Base-by-base conservation (phyloP, 2,113 vertebrate genomes). In the Falco punctatus region DNA sequence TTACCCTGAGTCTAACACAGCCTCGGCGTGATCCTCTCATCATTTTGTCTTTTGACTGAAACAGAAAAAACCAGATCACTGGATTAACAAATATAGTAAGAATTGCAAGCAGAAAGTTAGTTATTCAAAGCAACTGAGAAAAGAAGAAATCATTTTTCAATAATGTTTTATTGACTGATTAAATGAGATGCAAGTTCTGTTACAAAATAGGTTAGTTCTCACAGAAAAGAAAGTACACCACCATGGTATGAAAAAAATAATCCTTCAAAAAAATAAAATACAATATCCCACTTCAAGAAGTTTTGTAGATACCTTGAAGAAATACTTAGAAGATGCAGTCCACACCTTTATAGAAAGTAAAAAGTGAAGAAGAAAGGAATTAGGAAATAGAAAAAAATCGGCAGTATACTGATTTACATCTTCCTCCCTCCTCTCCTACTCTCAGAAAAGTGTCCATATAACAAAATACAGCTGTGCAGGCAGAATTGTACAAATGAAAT, bases 1-100 rank as follows among this genome's bases (percentile, higher is more conserved):
- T 92, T 95, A 96, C 99, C 98, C 99, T 98, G 89, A 99, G 99
- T 97, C 99, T 98, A 93, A 99, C 99, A 89, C 99, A 99, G 66
- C 99, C 99, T 98, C 99, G 98, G 97, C 99, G 99, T 87, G 99
- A 99, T 73, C 99, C 99, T 97, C 99, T 98, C 99, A 99, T 99
- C 99, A 99, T 99, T 98, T 99, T 99, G 97, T 99, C 99, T 97
- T 99, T 99, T 79, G 99, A 99, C 99, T 99, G 98, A 91, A 98
- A 98, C 21, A 98, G 96, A 94, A 97, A 64, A 90, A 96, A 96
- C 84, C 26, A 92, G 33, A 96, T 57, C 51, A 82, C 24, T 49
- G 35, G 22, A 61, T 96, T 88, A 95, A 89, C 17, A 92, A 73
- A 87, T 11, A 78, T 6, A 72, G 23, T 48, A 70, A 72, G 30